Evolutionary conservation across 1,140 invertebrate genomes (phyloP).

Genomic region (Hylaeus anthracinus): DNA sequence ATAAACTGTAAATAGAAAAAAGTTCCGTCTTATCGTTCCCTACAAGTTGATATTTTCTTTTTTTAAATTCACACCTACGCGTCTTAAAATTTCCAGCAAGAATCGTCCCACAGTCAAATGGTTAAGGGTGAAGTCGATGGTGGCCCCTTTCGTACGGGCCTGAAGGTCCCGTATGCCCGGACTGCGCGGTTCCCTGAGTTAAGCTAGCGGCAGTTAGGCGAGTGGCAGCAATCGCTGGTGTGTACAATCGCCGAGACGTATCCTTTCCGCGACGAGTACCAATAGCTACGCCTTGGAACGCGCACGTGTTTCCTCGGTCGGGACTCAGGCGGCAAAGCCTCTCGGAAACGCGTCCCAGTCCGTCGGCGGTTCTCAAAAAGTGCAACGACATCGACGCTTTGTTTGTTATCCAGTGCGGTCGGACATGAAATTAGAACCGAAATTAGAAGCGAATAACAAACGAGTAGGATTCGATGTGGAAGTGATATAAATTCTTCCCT

Average conservation of each 20-base stretch:
- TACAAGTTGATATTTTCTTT: too few species aligned
- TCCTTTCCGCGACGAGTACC: constrained; percentile 45
- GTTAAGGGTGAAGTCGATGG: too few species aligned
- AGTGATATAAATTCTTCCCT: too few species aligned
- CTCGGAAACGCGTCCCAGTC: neutral
- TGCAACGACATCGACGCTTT: neutral
- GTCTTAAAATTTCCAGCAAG: too few species aligned
- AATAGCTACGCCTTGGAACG: constrained; percentile 55
- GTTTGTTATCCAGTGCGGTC: neutral
- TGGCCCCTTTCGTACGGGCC: constrained; percentile 66
- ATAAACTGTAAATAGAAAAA: too few species aligned
- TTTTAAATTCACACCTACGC: too few species aligned
- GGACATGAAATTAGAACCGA: too few species aligned
- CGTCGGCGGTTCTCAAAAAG: neutral
- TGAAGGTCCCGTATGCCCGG: constrained; percentile 74
- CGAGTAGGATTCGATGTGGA: too few species aligned
- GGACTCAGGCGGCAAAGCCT: constrained; percentile 5
- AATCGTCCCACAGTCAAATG: too few species aligned
- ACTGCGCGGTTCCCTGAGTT: constrained; percentile 69
- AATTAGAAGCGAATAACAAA: too few species aligned
- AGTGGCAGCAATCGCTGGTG: constrained; percentile 74
- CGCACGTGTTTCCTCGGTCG: constrained; percentile 51
- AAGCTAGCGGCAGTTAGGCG: constrained; percentile 64
- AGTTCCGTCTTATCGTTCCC: too few species aligned
- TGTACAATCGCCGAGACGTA: constrained; percentile 69